Evolutionary conservation across 2,113 vertebrate species (phyloP).

Genomic region (Lucifuga dentata): DNA sequence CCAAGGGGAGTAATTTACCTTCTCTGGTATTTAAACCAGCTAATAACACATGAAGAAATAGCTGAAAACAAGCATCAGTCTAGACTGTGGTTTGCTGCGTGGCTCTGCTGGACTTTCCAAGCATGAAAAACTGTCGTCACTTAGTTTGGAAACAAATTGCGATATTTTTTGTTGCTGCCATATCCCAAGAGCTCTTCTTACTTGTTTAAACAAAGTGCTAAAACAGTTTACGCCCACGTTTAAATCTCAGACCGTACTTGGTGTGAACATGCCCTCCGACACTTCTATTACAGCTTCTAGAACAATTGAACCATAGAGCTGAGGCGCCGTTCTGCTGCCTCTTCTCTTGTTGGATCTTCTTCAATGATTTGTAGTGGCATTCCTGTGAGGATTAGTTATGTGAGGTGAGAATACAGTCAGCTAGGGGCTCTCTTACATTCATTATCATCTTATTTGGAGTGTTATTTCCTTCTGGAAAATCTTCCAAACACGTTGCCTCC

Average conservation of each 20-base stretch:
- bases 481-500: slow-evolving; percentile 8
- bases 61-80: not conserved
- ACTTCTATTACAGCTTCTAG: not conserved
- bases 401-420: not conserved
- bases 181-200: not conserved
- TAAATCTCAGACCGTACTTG: not conserved
- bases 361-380: slow-evolving; percentile 2
- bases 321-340: not conserved
- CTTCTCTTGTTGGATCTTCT: not conserved
- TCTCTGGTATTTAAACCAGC: not conserved
- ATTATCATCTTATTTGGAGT: slow-evolving; percentile 13
- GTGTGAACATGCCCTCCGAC: not conserved
- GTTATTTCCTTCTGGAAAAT: slow-evolving; percentile 7
- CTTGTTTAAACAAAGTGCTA: not conserved
- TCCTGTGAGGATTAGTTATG: slow-evolving; percentile 46
- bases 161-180: not conserved
- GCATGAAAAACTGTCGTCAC: too few relatives aligned
- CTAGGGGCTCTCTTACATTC: not conserved
- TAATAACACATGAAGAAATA: not conserved
- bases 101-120: too few relatives aligned
- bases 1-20: too few relatives aligned
- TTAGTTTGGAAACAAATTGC: too few relatives aligned
- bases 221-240: not conserved
- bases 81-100: not conserved
- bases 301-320: not conserved